A percentile compares a stretch with the other conserved stretches of the same genome.
phyloP scores from a whole-genome alignment of 1,140 invertebrate species.

The Cotesia typhae region DNA sequence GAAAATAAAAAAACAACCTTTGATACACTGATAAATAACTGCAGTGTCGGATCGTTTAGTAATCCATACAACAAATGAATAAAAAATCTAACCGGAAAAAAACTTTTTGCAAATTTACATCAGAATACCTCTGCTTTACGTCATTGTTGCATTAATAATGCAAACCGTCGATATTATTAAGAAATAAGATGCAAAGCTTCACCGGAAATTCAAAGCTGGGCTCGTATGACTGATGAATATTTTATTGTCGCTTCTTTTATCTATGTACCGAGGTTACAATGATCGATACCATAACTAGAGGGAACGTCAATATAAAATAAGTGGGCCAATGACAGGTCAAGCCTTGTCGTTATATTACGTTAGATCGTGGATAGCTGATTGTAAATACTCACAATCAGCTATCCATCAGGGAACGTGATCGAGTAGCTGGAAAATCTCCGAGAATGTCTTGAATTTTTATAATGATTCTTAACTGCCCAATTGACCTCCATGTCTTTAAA shows the following conservation, averaged over 20 bases:
- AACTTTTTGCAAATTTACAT: too few relatives aligned
- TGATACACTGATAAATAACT: too few relatives aligned
- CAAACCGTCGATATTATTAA: too few relatives aligned
- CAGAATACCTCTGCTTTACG: too few relatives aligned
- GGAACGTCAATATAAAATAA: not conserved
- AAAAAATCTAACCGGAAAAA: too few relatives aligned
- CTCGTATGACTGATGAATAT: not conserved
- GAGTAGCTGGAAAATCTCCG: not conserved
- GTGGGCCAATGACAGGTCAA: slow-evolving; percentile 9
- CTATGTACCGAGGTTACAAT: not conserved
- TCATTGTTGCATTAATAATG: too few relatives aligned
- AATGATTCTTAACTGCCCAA: not conserved
- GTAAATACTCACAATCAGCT: not conserved
- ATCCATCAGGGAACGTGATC: not conserved
- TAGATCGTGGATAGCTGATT: slow-evolving; percentile 10
- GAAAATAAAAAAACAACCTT: too few relatives aligned
- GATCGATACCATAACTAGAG: not conserved
- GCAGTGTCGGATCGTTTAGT: too few relatives aligned
- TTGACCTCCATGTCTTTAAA: not conserved
- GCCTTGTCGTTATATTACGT: not conserved
- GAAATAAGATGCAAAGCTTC: too few relatives aligned
- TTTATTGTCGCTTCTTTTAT: too few relatives aligned
- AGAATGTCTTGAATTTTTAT: not conserved
- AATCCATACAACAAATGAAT: too few relatives aligned
- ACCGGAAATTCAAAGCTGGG: too few relatives aligned